These are phyloP conservation scores for Leptopilina myrica DNA, from an alignment of 2,888 invertebrate genomes.

Conservation along the genomic window DNA sequence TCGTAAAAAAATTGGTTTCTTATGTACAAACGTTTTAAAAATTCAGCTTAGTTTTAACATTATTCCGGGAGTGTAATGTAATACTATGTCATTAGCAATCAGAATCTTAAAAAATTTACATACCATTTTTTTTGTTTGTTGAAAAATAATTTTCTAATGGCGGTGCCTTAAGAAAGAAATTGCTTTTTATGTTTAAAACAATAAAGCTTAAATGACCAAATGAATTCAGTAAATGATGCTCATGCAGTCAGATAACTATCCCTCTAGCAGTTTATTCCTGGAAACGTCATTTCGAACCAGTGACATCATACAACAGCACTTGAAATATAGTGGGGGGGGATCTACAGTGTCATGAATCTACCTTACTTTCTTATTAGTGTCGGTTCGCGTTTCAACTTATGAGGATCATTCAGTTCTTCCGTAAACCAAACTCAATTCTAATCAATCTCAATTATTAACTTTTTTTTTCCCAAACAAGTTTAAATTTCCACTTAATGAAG, in stretches of 20 bases:
- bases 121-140: background rate
- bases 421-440: background rate
- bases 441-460: background rate
- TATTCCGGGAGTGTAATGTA: too few species aligned
- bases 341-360: constrained; percentile 31
- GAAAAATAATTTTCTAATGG: background rate
- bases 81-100: too few species aligned
- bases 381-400: constrained; percentile 36
- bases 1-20: too few species aligned
- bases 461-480: too few species aligned
- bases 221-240: constrained; percentile 13
- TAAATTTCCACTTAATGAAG: too few species aligned
- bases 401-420: constrained; percentile 7
- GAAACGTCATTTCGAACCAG: constrained; percentile 39
- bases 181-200: background rate
- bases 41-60: too few species aligned
- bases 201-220: background rate
- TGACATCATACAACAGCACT: constrained; percentile 31
- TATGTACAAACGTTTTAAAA: too few species aligned
- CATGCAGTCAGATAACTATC: constrained; percentile 30
- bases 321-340: constrained; percentile 31
- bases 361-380: constrained; percentile 29
- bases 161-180: background rate
- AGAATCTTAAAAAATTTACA: too few species aligned
- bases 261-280: constrained; percentile 36